Percentiles rank a stretch among this genome's conserved stretches.
These are phyloP conservation scores for Drosophila incognita DNA, from an alignment of 2,888 invertebrate species.

Conservation along the genomic window DNA sequence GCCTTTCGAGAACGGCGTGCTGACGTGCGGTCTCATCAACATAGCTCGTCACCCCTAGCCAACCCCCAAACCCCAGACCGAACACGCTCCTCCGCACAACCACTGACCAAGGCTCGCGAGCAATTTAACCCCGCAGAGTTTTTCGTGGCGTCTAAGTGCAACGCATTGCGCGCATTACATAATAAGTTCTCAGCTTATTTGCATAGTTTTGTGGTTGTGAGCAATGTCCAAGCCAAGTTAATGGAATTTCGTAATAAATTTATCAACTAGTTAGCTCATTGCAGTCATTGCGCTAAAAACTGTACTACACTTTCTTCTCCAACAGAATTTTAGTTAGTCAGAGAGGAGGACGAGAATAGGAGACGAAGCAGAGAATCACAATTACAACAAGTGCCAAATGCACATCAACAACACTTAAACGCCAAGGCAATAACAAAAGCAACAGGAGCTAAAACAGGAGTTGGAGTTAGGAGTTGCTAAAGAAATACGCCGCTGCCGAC, in stretches of 20 bases:
- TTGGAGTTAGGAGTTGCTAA: conserved; percentile 16
- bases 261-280: conserved; percentile 67
- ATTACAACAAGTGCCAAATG: conserved; percentile 81
- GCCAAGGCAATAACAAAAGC: conserved; percentile 21
- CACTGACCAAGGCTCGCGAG: conserved; percentile 1
- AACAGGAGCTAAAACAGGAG: conserved; percentile 1
- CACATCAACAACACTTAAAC: conserved; percentile 74
- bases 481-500: conserved; percentile 59
- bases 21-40: conserved; percentile 73
- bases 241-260: conserved; percentile 80
- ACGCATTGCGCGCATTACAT: conserved; percentile 72
- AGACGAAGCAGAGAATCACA: conserved; percentile 43
- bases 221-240: conserved; percentile 75
- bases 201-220: conserved; percentile 78
- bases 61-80: neutral
- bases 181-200: conserved; percentile 80
- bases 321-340: neutral
- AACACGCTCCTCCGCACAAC: neutral
- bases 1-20: conserved; percentile 34
- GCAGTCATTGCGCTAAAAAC: conserved; percentile 45
- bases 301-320: conserved; percentile 41
- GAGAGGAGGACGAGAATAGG: neutral
- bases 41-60: conserved; percentile 17
- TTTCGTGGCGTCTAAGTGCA: conserved; percentile 55
- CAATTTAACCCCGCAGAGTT: neutral